Percentiles rank a stretch among this genome's conserved stretches.
Evolutionary conservation across 1,140 invertebrate genomes (phyloP).

Genomic region (Sinonovacula constricta): DNA sequence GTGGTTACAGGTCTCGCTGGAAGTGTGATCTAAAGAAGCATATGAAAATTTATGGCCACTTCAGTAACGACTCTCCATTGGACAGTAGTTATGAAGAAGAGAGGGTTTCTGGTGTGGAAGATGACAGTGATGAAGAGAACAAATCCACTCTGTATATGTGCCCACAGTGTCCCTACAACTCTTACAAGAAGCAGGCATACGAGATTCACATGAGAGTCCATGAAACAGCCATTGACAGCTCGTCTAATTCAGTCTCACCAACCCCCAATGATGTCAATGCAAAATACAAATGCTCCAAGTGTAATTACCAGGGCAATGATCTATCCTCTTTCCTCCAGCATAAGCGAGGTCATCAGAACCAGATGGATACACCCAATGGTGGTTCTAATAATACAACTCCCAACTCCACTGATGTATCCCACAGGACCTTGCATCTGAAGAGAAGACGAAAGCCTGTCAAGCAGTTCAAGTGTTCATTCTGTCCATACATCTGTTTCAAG

Average conservation of each 20-base stretch:
- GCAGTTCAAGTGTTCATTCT: slow-evolving; percentile 67
- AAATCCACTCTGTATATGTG: slow-evolving; percentile 60
- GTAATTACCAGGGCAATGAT: slow-evolving; percentile 66
- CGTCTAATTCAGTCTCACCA: not conserved
- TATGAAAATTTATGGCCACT: slow-evolving; percentile 73
- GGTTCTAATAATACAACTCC: not conserved
- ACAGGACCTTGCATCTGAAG: slow-evolving; percentile 64
- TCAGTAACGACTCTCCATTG: slow-evolving; percentile 1
- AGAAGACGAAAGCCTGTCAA: slow-evolving; percentile 70
- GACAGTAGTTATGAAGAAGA: slow-evolving; percentile 22
- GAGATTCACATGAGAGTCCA: slow-evolving; percentile 66
- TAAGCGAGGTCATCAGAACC: slow-evolving; percentile 62
- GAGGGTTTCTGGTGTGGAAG: slow-evolving; percentile 25
- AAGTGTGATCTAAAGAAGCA: slow-evolving; percentile 79
- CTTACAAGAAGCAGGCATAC: slow-evolving; percentile 62
- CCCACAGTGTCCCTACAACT: slow-evolving; percentile 64
- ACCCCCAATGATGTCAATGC: slow-evolving; percentile 28
- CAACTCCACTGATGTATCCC: slow-evolving; percentile 52
- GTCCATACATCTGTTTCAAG: slow-evolving; percentile 69
- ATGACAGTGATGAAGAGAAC: slow-evolving; percentile 57
- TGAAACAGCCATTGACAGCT: slow-evolving; percentile 39
- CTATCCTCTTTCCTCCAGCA: slow-evolving; percentile 72
- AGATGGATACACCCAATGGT: not conserved
- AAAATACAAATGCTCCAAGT: slow-evolving; percentile 73
- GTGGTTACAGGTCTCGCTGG: slow-evolving; percentile 77